Evolutionary conservation across 2,888 invertebrate genomes (phyloP).

Genomic region (Pachliopta kotzebuea): DNA sequence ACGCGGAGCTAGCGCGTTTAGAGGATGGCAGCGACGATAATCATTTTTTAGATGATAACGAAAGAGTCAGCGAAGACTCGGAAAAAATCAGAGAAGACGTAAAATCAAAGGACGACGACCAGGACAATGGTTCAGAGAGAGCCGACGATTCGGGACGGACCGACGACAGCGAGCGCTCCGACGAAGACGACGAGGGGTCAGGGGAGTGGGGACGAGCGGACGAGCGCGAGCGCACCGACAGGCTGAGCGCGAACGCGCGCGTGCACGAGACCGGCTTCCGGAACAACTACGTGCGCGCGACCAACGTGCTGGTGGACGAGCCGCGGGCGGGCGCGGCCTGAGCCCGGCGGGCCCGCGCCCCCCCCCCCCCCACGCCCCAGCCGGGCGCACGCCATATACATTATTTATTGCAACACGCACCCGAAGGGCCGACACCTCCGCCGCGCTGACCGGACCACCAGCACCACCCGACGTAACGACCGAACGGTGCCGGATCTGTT

Average conservation of each 20-base stretch:
- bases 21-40: constrained; percentile 45
- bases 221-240: constrained; percentile 46
- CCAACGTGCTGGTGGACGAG: constrained; percentile 59
- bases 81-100: constrained; percentile 41
- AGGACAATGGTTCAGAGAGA: constrained; percentile 36
- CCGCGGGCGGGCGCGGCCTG: constrained; percentile 39
- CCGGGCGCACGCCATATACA: constrained; percentile 60
- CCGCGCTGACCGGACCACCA: constrained; percentile 22
- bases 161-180: constrained; percentile 30
- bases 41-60: constrained; percentile 58
- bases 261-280: constrained; percentile 58
- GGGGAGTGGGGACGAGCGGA: constrained; percentile 41
- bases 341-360: constrained; percentile 35
- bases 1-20: constrained; percentile 56
- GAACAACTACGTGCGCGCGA: constrained; percentile 61
- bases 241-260: constrained; percentile 57
- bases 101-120: constrained; percentile 40
- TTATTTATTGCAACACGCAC: constrained; percentile 58
- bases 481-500: constrained; percentile 8
- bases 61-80: constrained; percentile 56
- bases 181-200: constrained; percentile 39
- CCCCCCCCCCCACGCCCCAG: constrained; percentile 29
- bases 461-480: background rate
- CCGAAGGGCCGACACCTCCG: constrained; percentile 19
- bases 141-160: constrained; percentile 34